Evolutionary conservation across 2,888 invertebrate species (phyloP), one percentile per base, ranked within the genome.

Genomic region (Stenodema calcarata): DNA sequence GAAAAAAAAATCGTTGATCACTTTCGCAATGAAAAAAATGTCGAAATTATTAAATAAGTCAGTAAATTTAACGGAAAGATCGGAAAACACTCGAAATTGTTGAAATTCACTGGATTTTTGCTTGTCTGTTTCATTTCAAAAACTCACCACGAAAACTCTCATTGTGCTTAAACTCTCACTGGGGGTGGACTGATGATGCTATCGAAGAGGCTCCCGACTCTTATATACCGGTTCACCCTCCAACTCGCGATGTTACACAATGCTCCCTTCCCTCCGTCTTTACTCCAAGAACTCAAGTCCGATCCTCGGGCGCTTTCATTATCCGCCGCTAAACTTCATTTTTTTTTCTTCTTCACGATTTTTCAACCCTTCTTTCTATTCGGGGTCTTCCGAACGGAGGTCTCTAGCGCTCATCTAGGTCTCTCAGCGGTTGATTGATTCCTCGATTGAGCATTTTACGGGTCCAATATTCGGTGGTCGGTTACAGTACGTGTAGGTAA

Each of bases 111-210:
- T 2, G 0, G 16, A 73, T 73, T 18, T 35, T 35, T 35, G 12
- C 35, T 54, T 11, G 16, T 54, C 11, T 54, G 16, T 54, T 11
- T 70, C 35, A 16, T n/a, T 16, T 50, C 14, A 16, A 78, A 44
- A 78, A 82, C 82, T 82, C 82, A 82, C 82, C 82, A 82, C 82
- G 82, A 82, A 82, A 47, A 82, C 82, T 82, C 47, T 82, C 82
- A 82, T 82, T 42, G 35, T 82, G 82, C 23, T 12, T 44, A 23
- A 78, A 78, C 78, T 23, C 9, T 44, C 78, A 44, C 78, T 42
- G n/a, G 44, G 62, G 78, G 23, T n/a, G 78, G 27, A 78, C 78
- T 44, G 78, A 78, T 78, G 78, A 78, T 78, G 78, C 27, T 78
- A 42, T 18, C 18, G 78, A 44, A 78, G 78, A 78, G 78, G 78